These are phyloP conservation scores for Crotalus helleri DNA, from an alignment of 2,113 vertebrate genomes.

Conservation along the genomic window DNA sequence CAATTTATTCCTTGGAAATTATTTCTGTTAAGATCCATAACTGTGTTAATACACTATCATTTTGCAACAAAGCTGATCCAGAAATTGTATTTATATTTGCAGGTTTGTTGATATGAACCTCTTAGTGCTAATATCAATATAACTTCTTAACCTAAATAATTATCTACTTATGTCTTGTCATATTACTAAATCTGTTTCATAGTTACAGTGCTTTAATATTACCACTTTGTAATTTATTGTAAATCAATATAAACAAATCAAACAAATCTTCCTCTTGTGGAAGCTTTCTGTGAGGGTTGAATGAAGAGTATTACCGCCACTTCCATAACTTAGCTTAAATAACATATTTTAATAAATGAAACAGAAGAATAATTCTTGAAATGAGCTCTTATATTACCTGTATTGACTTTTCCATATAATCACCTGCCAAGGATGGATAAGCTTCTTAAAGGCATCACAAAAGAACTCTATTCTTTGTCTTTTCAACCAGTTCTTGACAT, in stretches of 20 bases:
- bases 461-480: neutral
- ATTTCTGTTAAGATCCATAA: neutral
- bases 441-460: neutral
- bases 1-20: neutral
- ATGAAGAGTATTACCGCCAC: neutral
- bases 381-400: neutral
- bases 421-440: neutral
- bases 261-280: neutral
- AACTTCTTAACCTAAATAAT: neutral
- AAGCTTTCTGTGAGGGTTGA: neutral
- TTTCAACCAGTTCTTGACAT: neutral
- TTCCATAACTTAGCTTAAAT: neutral
- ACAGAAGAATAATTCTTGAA: neutral
- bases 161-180: neutral
- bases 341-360: neutral
- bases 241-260: neutral
- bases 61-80: neutral
- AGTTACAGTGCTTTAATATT: neutral
- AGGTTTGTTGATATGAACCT: neutral
- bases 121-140: neutral
- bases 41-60: neutral
- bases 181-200: neutral
- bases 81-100: neutral
- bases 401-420: neutral
- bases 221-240: neutral